phyloP scores from a whole-genome alignment of 1,140 invertebrate species.

The Diorhabda elongata region DNA sequence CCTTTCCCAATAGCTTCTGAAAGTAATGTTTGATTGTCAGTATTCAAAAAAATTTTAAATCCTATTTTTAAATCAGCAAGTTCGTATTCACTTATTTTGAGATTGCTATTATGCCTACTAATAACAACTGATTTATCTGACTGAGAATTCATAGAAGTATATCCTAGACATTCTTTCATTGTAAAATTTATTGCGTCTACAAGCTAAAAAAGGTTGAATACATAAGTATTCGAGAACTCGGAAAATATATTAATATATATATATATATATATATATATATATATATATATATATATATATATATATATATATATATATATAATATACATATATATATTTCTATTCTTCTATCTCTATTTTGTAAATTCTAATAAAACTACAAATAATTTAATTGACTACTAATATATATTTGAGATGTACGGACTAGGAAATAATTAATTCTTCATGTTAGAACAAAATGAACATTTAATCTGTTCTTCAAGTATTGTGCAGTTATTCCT shows the following conservation, averaged over 20 bases:
- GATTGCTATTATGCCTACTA: conserved; percentile 53
- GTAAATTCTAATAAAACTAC: too few relatives aligned
- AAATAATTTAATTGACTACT: too few relatives aligned
- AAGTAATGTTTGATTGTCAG: conserved; percentile 51
- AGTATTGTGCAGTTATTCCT: too few relatives aligned
- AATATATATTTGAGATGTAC: too few relatives aligned
- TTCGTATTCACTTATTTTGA: conserved; percentile 58
- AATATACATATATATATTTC: too few relatives aligned
- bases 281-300: background rate
- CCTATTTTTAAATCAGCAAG: conserved; percentile 62
- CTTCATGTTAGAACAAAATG: too few relatives aligned
- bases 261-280: background rate
- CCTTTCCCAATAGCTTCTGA: conserved; percentile 57
- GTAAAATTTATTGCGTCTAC: conserved; percentile 68
- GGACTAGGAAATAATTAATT: too few relatives aligned
- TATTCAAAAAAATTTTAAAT: conserved; percentile 61
- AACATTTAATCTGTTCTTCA: too few relatives aligned
- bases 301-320: background rate
- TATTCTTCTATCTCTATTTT: too few relatives aligned
- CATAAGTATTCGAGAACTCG: background rate
- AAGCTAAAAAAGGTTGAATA: conserved; percentile 53
- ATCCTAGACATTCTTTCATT: conserved; percentile 53
- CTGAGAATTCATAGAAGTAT: conserved; percentile 38
- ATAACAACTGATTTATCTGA: conserved; percentile 45
- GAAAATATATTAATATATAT: too few relatives aligned